Conservation (phyloP, 2,797 vertebrate species). For the Xyrichtys novacula region DNA sequence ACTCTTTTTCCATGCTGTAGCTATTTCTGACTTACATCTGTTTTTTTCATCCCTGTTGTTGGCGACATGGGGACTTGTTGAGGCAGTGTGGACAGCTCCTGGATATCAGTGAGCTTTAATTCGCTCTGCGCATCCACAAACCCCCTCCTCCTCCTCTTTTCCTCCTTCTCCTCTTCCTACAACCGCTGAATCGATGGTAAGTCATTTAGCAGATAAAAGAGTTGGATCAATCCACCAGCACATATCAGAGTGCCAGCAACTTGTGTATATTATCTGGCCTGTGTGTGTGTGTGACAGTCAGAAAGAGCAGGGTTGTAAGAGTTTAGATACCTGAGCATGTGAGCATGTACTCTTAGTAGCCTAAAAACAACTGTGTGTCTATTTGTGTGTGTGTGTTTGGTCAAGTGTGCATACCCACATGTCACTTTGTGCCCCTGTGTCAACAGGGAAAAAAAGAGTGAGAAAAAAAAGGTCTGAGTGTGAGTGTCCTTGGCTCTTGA, state of each 20-base stretch:
- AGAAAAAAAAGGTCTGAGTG: slow-evolving; percentile 48
- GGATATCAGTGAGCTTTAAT: slow-evolving; percentile 77
- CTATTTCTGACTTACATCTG: slow-evolving; percentile 38
- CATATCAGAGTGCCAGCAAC: slow-evolving; percentile 78
- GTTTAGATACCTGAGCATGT: slow-evolving; percentile 46
- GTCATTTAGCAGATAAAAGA: slow-evolving; percentile 87
- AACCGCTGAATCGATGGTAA: slow-evolving; percentile 81
- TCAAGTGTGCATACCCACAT: slow-evolving; percentile 36
- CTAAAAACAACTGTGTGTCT: slow-evolving; percentile 20
- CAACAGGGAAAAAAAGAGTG: slow-evolving; percentile 36
- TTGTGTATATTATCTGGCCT: slow-evolving; percentile 72
- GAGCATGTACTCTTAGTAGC: slow-evolving; percentile 36
- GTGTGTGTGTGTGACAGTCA: slow-evolving; percentile 23
- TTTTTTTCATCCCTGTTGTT: slow-evolving; percentile 43
- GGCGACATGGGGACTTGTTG: slow-evolving; percentile 61
- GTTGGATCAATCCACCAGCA: slow-evolving; percentile 81
- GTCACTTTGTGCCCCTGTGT: slow-evolving; percentile 28
- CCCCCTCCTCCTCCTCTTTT: slow-evolving; percentile 43
- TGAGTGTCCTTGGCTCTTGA: slow-evolving; percentile 66
- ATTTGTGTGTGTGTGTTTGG: neutral
- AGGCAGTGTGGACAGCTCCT: slow-evolving; percentile 71
- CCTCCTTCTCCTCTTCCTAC: slow-evolving; percentile 32
- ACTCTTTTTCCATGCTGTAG: slow-evolving; percentile 7
- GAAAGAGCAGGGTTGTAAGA: slow-evolving; percentile 23
- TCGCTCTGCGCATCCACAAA: slow-evolving; percentile 76